These are phyloP conservation scores for Oreamnos americanus DNA, from an alignment of 2,113 vertebrate genomes.

Conservation along the genomic window DNA sequence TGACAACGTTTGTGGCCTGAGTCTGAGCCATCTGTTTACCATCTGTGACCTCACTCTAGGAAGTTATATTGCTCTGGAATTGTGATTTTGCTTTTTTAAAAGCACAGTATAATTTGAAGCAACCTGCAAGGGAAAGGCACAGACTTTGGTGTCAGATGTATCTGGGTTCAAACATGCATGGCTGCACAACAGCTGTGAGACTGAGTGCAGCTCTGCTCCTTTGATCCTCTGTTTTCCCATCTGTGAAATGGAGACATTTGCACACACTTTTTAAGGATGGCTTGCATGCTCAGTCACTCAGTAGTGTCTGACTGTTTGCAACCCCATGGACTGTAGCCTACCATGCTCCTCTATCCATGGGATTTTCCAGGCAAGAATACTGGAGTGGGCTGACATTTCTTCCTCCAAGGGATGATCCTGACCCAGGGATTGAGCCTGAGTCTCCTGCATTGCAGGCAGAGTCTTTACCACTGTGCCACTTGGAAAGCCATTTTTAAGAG, in stretches of 20 bases:
- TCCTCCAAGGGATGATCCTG: neutral
- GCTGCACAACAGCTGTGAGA: neutral
- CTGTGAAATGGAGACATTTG: neutral
- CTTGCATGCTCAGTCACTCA: neutral
- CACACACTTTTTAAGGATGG: neutral
- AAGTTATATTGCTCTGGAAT: neutral
- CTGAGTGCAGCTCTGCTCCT: neutral
- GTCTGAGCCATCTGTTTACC: neutral
- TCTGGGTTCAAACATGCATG: neutral
- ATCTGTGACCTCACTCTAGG: slow-evolving; percentile 10
- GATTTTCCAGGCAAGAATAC: neutral
- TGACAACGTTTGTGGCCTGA: neutral
- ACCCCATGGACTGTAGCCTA: neutral
- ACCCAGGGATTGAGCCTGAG: neutral
- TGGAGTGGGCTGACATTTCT: neutral
- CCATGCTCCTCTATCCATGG: neutral
- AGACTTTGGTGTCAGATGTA: neutral
- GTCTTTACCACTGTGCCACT: neutral
- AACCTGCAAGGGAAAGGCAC: neutral
- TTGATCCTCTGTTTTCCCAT: neutral
- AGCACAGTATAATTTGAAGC: neutral
- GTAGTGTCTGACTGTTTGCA: neutral
- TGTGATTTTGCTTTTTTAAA: slow-evolving; percentile 11
- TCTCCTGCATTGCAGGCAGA: neutral
- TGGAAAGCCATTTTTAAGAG: neutral